phyloP scores from a whole-genome alignment of 2,888 invertebrate genomes.

The Neoascia interrupta region DNA sequence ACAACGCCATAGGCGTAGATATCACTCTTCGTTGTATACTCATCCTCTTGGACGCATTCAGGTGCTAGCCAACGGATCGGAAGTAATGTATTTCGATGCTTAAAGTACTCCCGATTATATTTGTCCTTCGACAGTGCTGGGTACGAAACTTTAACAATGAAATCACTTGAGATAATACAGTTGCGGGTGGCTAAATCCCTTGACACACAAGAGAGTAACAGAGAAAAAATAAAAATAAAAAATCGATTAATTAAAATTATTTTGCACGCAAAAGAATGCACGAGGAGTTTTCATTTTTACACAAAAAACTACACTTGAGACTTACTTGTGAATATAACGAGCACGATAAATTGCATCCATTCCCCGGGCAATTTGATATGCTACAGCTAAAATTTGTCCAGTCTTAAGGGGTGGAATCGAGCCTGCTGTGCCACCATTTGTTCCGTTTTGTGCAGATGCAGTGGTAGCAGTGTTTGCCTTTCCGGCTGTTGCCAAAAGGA shows the following conservation, averaged over 20 bases:
- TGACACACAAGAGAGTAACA: slow-evolving; percentile 44
- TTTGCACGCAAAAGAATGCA: slow-evolving; percentile 22
- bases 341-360: slow-evolving; percentile 89
- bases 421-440: slow-evolving; percentile 53
- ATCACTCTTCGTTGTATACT: slow-evolving; percentile 95
- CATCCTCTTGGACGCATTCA: slow-evolving; percentile 94
- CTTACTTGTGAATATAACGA: slow-evolving; percentile 89
- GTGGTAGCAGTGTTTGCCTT: slow-evolving; percentile 76
- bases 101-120: slow-evolving; percentile 93
- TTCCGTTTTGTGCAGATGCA: slow-evolving; percentile 58
- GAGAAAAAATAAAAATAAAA: slow-evolving; percentile 13
- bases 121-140: slow-evolving; percentile 91
- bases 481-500: slow-evolving; percentile 84
- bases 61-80: slow-evolving; percentile 94
- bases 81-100: slow-evolving; percentile 89
- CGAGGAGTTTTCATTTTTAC: too few relatives aligned
- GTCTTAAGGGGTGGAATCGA: slow-evolving; percentile 83
- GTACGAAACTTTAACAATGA: slow-evolving; percentile 90
- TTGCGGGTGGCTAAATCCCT: slow-evolving; percentile 95
- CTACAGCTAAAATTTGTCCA: slow-evolving; percentile 84
- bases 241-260: slow-evolving; percentile 37
- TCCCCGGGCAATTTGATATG: slow-evolving; percentile 89
- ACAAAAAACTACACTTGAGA: slow-evolving; percentile 25
- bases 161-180: slow-evolving; percentile 90
- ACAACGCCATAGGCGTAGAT: slow-evolving; percentile 94